phyloP scores from a whole-genome alignment of 2,113 vertebrate species.

The Numida meleagris region DNA sequence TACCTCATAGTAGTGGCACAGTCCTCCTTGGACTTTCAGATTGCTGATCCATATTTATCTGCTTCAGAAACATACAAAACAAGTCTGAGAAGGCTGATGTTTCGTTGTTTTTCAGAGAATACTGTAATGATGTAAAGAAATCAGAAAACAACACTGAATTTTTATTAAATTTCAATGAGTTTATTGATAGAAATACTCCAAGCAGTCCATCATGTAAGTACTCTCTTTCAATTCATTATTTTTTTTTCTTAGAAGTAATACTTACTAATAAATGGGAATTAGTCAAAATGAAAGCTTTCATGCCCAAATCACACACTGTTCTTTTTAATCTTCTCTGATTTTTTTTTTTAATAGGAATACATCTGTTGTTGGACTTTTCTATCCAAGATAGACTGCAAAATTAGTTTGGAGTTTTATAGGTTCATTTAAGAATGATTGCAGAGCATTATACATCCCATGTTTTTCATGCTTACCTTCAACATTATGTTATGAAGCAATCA shows the following conservation, averaged over 20 bases:
- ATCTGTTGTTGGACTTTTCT: not conserved
- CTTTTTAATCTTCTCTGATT: not conserved
- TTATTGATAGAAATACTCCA: conserved; percentile 90
- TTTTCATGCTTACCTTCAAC: not conserved
- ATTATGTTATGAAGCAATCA: not conserved
- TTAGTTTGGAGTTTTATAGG: not conserved
- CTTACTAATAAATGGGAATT: not conserved
- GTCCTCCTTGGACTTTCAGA: not conserved
- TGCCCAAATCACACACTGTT: not conserved
- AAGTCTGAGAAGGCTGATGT: not conserved
- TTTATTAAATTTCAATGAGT: conserved; percentile 91
- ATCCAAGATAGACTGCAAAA: not conserved
- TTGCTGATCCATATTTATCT: not conserved
- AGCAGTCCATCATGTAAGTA: conserved; percentile 92
- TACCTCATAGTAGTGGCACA: not conserved
- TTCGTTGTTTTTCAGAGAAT: conserved; percentile 85
- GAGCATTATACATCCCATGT: not conserved
- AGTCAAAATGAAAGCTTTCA: not conserved
- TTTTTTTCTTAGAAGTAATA: not conserved
- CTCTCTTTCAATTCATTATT: not conserved
- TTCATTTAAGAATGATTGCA: not conserved
- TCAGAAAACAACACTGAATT: conserved; percentile 95
- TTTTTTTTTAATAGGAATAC: not conserved
- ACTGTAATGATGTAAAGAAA: conserved; percentile 91
- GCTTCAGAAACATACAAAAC: not conserved